Evolutionary conservation across 2,797 vertebrate species (phyloP).

Genomic region (Trichosurus vulpecula): DNA sequence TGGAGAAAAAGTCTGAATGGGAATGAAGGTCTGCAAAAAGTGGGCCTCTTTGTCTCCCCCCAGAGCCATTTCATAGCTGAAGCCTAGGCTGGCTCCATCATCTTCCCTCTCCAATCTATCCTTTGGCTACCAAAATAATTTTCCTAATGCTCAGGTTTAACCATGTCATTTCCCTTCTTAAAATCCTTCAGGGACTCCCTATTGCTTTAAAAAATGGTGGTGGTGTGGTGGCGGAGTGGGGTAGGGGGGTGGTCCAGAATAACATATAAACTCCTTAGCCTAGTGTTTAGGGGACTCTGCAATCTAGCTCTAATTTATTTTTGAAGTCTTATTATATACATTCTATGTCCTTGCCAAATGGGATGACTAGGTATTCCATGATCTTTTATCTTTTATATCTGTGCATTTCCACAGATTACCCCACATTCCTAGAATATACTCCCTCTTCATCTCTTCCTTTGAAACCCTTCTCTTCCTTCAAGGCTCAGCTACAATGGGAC

Average conservation of each 20-base stretch:
- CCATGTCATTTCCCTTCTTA: neutral
- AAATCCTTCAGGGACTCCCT: neutral
- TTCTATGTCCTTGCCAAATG: neutral
- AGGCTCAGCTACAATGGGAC: neutral
- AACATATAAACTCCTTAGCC: neutral
- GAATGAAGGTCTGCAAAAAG: neutral
- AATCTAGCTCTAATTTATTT: neutral
- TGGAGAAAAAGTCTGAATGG: neutral
- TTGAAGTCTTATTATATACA: neutral
- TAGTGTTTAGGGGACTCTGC: neutral
- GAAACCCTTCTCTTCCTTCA: neutral
- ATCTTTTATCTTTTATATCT: neutral
- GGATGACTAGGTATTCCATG: neutral
- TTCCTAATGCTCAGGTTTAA: neutral
- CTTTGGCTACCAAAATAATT: neutral
- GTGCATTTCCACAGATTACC: neutral
- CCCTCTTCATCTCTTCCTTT: neutral
- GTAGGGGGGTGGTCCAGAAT: neutral
- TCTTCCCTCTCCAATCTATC: neutral
- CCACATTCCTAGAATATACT: neutral
- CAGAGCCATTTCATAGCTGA: neutral
- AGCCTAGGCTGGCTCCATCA: neutral
- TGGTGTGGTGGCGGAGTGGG: too few relatives aligned
- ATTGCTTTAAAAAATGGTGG: neutral
- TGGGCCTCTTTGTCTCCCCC: neutral